A percentile compares a stretch with the other conserved stretches of the same genome.
Conservation (phyloP, 2,113 vertebrate species). For the Sebastes fasciatus region DNA sequence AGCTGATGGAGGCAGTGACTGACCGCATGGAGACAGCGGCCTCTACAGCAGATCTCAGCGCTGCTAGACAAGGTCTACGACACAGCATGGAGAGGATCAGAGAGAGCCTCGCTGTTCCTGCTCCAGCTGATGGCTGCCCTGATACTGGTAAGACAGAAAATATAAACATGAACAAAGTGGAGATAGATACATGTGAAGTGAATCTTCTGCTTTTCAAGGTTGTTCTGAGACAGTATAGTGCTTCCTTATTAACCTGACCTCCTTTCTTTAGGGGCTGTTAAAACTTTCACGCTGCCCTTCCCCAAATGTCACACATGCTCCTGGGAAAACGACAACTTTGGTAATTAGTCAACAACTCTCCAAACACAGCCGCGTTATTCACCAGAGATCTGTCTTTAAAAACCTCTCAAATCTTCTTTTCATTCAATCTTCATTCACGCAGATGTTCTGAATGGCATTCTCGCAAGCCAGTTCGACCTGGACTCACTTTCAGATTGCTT, state of each 20-base stretch:
- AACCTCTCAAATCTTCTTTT: neutral
- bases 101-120: conserved; percentile 70
- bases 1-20: conserved; percentile 81
- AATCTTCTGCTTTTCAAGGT: conserved; percentile 15
- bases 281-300: conserved; percentile 85
- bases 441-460: conserved; percentile 90
- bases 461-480: conserved; percentile 83
- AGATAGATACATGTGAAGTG: neutral
- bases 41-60: conserved; percentile 53
- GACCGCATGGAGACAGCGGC: conserved; percentile 87
- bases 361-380: neutral
- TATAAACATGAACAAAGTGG: neutral
- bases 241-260: neutral
- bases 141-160: conserved; percentile 70
- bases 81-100: conserved; percentile 82
- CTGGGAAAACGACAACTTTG: conserved; percentile 95
- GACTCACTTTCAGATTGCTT: conserved; percentile 63
- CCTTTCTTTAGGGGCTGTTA: conserved; percentile 76
- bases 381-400: neutral
- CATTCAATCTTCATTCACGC: conserved; percentile 3
- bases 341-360: conserved; percentile 76
- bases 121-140: conserved; percentile 21
- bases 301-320: conserved; percentile 89
- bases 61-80: conserved; percentile 81
- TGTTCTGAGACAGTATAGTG: neutral